Percentiles rank a stretch among this genome's conserved stretches.
phyloP scores from a whole-genome alignment of 2,113 vertebrate species.

The Corythaixoides concolor region DNA sequence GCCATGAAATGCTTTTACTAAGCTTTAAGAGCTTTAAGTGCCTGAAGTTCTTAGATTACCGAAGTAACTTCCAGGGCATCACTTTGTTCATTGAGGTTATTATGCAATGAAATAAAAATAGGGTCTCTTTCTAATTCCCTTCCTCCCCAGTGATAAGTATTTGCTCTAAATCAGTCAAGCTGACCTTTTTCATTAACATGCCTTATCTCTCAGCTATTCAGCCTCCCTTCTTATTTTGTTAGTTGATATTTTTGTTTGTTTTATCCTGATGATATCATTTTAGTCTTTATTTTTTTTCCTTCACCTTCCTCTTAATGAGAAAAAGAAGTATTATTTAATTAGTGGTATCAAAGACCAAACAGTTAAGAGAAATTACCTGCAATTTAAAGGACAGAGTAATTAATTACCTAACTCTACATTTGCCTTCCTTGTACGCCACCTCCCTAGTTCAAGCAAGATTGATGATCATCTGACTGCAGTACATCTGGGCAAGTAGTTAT shows the following conservation, averaged over 20 bases:
- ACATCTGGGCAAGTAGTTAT: not conserved
- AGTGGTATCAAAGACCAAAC: not conserved
- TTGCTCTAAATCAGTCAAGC: not conserved
- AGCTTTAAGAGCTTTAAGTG: not conserved
- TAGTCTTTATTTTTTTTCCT: rapidly evolving
- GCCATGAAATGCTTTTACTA: not conserved
- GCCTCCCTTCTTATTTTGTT: not conserved
- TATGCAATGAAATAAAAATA: not conserved
- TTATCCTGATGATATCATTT: not conserved
- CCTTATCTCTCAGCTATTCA: not conserved
- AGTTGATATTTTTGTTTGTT: not conserved
- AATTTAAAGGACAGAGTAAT: not conserved
- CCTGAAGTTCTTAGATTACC: not conserved
- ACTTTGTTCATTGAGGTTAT: not conserved
- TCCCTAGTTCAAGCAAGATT: not conserved
- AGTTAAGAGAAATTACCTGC: not conserved
- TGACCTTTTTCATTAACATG: not conserved
- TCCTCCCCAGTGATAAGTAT: not conserved
- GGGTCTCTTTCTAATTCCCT: not conserved
- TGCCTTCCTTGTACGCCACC: not conserved
- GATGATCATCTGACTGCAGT: not conserved
- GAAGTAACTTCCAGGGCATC: not conserved
- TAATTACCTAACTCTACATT: not conserved
- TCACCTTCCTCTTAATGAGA: not conserved
- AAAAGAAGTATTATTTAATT: not conserved